Evolutionary conservation across 2,797 vertebrate species (phyloP), one percentile per base, ranked within the genome.

Genomic region (Acropternis orthonyx): DNA sequence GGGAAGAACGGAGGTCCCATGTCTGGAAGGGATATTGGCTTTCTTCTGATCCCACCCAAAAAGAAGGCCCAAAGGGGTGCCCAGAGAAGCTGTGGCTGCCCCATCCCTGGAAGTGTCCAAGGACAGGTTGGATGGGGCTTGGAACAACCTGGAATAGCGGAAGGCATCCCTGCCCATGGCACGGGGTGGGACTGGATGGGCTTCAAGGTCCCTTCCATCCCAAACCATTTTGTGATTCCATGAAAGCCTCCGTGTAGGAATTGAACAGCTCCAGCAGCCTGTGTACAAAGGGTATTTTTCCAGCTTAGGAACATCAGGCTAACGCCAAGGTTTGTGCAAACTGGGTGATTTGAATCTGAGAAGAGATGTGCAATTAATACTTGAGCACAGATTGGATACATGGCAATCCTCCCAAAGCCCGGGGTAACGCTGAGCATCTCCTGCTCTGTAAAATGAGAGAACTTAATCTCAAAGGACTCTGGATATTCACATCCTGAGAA

Each of bases 341-440:
- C 0, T 18, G 66, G 79, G 61, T 19, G 22, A 77, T 63, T 23
- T 21, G 74, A 67, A 76, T 61, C 61, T 17, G 68, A 84, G 85
- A 69, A 72, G 63, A 91, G 85, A 74, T 20, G 61, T 78, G 81
- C 86, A 95, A 58, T 94, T 95, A 82, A 93, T 74, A 32, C 39
- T 65, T 4, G 14, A 84, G 69, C 78, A 87, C 91, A 85, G 83
- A 54, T 4, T 92, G 87, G 72, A 48, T 68, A 21, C 18, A 67
- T 75, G 73, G 85, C 84, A 95, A 66, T 37, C 43, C 72, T 92
- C 85, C 71, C 73, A 39, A 89, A 93, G 52, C 37, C 58, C 8
- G 66, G 88, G 52, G 85, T 85, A 87, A 88, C 2, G 2, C 85
- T 69, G 71, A 49, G 81, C 85, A 81, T 59, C 85, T 91, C 82